phyloP scores from a whole-genome alignment of 2,888 invertebrate genomes.

The Acleris laterana region DNA sequence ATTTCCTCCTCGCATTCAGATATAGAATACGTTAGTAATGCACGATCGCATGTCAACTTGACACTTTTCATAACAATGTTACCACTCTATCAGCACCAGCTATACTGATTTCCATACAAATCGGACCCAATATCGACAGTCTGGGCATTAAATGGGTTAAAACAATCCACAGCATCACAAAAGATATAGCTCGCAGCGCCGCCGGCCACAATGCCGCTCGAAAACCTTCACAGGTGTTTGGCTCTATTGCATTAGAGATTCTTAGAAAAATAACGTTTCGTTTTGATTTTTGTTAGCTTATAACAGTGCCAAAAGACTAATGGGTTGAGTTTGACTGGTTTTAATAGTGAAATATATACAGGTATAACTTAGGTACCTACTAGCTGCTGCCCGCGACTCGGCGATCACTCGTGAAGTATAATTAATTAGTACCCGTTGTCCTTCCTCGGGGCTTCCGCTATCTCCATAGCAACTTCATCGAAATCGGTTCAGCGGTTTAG shows the following conservation, averaged over 20 bases:
- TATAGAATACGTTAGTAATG: conserved; percentile 18
- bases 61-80: conserved; percentile 16
- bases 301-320: not conserved
- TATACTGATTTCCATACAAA: too few species aligned
- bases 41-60: conserved; percentile 22
- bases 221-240: conserved; percentile 15
- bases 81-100: conserved; percentile 3
- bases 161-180: conserved; percentile 10
- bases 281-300: conserved; percentile 3
- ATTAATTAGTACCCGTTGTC: too few species aligned
- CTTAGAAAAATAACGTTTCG: not conserved
- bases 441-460: too few species aligned
- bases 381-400: too few species aligned
- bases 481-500: too few species aligned
- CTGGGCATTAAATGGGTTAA: not conserved
- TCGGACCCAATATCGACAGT: too few species aligned
- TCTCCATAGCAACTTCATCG: too few species aligned
- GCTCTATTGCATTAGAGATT: conserved; percentile 7
- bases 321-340: too few species aligned
- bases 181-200: not conserved
- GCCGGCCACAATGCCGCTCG: conserved; percentile 3
- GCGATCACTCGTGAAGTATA: too few species aligned
- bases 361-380: too few species aligned
- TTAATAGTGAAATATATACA: too few species aligned
- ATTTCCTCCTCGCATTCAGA: conserved; percentile 23